phyloP scores from a whole-genome alignment of 2,888 invertebrate genomes.

The Mythimna pallens region DNA sequence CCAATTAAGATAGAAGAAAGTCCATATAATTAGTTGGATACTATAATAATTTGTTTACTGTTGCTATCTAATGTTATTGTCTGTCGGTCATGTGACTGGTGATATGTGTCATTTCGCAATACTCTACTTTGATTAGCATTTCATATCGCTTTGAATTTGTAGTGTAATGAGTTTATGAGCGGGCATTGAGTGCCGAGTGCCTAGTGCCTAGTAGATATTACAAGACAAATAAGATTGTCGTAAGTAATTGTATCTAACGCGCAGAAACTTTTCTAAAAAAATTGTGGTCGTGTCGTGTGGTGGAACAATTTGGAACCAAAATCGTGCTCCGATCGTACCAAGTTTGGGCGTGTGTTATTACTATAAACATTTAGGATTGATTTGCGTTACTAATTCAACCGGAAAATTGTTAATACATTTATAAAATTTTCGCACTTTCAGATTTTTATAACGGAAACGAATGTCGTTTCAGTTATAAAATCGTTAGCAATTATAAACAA shows the following conservation, averaged over 20 bases:
- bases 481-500: too few relatives aligned
- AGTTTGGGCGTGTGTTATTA: too few relatives aligned
- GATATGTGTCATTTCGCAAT: slow-evolving; percentile 12
- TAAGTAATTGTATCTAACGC: not conserved
- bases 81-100: slow-evolving; percentile 33
- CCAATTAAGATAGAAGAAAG: not conserved
- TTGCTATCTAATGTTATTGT: slow-evolving; percentile 36
- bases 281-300: too few relatives aligned
- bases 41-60: slow-evolving; percentile 18
- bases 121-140: slow-evolving; percentile 32
- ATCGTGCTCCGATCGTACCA: too few relatives aligned
- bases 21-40: slow-evolving; percentile 6
- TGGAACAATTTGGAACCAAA: too few relatives aligned
- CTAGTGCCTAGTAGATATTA: not conserved
- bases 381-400: too few relatives aligned
- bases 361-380: too few relatives aligned
- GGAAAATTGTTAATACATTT: too few relatives aligned
- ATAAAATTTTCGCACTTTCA: too few relatives aligned
- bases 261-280: too few relatives aligned
- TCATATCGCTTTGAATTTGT: slow-evolving; percentile 13
- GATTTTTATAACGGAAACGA: too few relatives aligned
- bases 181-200: not conserved
- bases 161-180: not conserved
- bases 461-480: too few relatives aligned
- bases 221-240: not conserved